These are phyloP conservation scores for Drusus annulatus DNA, from an alignment of 1,140 invertebrate genomes.

Conservation along the genomic window DNA sequence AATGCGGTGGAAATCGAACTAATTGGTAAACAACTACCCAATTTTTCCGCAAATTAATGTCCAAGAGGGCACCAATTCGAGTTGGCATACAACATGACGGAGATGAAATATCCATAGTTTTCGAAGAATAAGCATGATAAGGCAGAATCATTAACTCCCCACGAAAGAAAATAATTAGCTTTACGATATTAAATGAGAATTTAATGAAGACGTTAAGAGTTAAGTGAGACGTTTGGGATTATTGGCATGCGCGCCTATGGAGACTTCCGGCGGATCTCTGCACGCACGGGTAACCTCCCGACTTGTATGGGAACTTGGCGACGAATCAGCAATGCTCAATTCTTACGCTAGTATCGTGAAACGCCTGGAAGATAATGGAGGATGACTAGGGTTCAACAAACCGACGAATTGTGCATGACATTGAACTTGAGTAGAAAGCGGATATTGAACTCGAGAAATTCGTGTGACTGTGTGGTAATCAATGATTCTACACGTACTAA, in stretches of 20 bases:
- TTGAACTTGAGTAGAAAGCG: constrained; percentile 35
- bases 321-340: constrained; percentile 22
- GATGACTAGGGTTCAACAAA: constrained; percentile 35
- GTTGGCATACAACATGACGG: not conserved
- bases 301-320: constrained; percentile 1
- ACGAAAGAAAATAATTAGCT: not conserved
- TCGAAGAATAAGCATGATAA: not conserved
- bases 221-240: not conserved
- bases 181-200: not conserved
- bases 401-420: constrained; percentile 7
- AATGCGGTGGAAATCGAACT: no score
- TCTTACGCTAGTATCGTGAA: constrained; percentile 7
- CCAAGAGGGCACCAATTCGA: no score
- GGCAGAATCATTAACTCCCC: not conserved
- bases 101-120: not conserved
- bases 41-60: no score
- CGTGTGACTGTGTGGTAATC: constrained; percentile 20
- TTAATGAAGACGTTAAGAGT: not conserved
- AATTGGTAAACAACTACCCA: no score
- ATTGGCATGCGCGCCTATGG: not conserved
- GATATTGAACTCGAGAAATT: constrained; percentile 33
- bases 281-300: constrained; percentile 23
- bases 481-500: not conserved
- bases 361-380: constrained; percentile 15
- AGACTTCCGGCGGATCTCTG: constrained; percentile 15